These are phyloP conservation scores for Gordius sp. DNA, from an alignment of 2,888 invertebrate species.

Conservation along the genomic window DNA sequence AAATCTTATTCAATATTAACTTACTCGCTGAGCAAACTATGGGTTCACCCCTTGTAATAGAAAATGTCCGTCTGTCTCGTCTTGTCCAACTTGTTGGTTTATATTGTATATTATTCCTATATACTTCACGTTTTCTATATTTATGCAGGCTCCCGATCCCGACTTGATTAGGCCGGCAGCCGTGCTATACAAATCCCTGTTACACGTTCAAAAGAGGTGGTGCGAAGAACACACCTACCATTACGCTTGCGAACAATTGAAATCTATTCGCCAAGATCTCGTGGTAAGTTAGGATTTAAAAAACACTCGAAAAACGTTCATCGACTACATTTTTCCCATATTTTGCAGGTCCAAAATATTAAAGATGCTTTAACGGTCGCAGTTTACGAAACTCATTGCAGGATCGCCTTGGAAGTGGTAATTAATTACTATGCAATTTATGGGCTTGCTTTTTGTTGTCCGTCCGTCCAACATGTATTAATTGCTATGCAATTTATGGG, in stretches of 20 bases:
- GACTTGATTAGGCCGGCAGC: conserved; percentile 56
- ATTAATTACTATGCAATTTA: no score
- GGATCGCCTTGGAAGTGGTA: conserved; percentile 70
- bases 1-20: no score
- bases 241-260: conserved; percentile 89
- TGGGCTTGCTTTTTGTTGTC: no score
- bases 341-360: conserved; percentile 61
- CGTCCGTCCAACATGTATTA: no score
- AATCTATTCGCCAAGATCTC: conserved; percentile 89
- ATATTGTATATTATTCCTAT: conserved; percentile 16
- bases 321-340: no score
- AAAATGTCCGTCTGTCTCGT: not conserved
- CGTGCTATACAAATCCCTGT: conserved; percentile 54
- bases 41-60: not conserved
- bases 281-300: conserved; percentile 64
- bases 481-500: no score
- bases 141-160: conserved; percentile 55
- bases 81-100: conserved; percentile 13
- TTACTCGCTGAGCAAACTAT: no score
- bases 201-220: conserved; percentile 71
- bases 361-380: conserved; percentile 75
- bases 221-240: conserved; percentile 63
- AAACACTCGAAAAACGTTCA: no score
- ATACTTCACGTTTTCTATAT: conserved; percentile 13
- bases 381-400: conserved; percentile 92